Evolutionary conservation across 2,888 invertebrate species (phyloP), one percentile per base, ranked within the genome.

Genomic region (Embidobia sp.): DNA sequence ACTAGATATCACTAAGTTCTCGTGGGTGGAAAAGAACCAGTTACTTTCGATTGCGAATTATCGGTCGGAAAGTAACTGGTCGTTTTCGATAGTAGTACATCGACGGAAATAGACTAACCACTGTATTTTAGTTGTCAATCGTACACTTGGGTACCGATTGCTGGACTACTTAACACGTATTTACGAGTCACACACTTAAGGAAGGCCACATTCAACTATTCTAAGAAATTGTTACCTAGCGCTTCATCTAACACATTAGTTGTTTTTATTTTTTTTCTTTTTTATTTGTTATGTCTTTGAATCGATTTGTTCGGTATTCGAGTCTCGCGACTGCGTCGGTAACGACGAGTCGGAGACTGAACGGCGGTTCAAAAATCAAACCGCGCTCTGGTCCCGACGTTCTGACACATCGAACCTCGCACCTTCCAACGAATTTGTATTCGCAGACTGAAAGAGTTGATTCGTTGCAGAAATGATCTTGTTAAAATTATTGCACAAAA

Each of bases 201-300:
- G 87, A 89, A 89, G 89, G 89, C 89, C 88, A 89, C 89, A 89
- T 88, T 88, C 85, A 89, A 85, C 88, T 89, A 89, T 86, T 87
- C 87, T 88, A 88, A 86, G 80, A 85, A 85, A 82, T 86, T 79
- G 79, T 83, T 81, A 83, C 80, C 85, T 85, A 87, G 84, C 85
- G 79, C 81, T 81, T 79, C 78, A 83, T 84, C 83, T 83, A 84
- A 83, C 80, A 83, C 80, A 83, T 69, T 77, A 33, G 18, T 49
- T 44, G 27, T 37, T 37, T 37, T 44, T 63, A 57, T 78, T 67
- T 79, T n/a, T 13, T 29, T 49, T 7, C 6, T 46, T 26, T 3
- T 26, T 46, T 22, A 7, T 11, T 46, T 29, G n/a, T 29, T 46
- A 18, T 19, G 11, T 46, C 11, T 46, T n/a, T 15, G 15, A 11